Base-by-base conservation (phyloP, 2,113 vertebrate species). In the Delphinapterus leucas region DNA sequence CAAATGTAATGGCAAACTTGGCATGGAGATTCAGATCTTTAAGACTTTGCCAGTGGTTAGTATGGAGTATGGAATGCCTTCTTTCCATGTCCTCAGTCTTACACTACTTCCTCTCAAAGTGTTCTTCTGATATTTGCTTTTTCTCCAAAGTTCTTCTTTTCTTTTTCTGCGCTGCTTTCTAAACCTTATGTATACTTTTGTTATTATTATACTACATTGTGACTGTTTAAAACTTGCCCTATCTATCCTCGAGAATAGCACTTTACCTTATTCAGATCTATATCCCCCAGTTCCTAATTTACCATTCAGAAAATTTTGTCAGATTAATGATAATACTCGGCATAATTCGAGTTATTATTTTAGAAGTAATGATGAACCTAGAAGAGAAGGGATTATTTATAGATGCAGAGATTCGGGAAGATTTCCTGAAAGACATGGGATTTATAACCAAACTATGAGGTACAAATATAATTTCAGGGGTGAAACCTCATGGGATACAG, bases 381-480 rank as follows among this genome's bases (percentile, higher is more conserved):
- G 26, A 80, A 79, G 36, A 88, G 23, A 87, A 84, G 10, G 25
- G 67, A n/a, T 84, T 83, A 20, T 95, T 71, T 90, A 47, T 73
- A 20, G 6, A 60, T 77, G 5, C 33, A 67, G 44, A 76, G 28
- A 90, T 38, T 87, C 11, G 21, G 5, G 53, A 60, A 58, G 47
- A 63, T 53, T 77, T 95, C 26, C 33, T 73, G 18, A 58, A 58
- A 41, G 71, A 41, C 6, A 3, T n/a, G 26, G 18, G 4, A 36
- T 71, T 94, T 67, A 33, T 68, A 58, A 77, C 23, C 71, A 60
- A 88, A 96, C 18, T 33, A 8, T 68, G 63, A 88, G 70, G 12
- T n/a, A 81, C 4, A 21, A 81, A 10, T 58, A 61, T 38, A 82
- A 79, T 73, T 80, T 84, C 31, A 26, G 18, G 36, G 49, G 21